phyloP scores from a whole-genome alignment of 1,140 invertebrate genomes.

The Oryzaephilus surinamensis region DNA sequence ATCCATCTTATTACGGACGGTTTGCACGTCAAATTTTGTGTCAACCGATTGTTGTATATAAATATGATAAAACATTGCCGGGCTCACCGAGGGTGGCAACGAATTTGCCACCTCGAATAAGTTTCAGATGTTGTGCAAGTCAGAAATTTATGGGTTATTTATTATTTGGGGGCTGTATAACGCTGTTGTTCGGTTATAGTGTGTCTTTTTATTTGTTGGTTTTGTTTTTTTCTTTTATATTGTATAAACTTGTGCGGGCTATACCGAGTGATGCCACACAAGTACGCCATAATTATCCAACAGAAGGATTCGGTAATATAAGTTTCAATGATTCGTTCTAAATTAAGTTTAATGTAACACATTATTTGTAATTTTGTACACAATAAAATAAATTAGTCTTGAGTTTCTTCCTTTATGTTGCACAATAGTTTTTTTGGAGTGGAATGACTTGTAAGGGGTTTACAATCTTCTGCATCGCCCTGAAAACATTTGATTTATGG shows the following conservation, averaged over 20 bases:
- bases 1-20: slow-evolving; percentile 50
- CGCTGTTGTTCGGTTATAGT: slow-evolving; percentile 21
- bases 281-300: slow-evolving; percentile 21
- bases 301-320: slow-evolving; percentile 25
- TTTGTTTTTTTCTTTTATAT: slow-evolving; percentile 18
- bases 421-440: slow-evolving; percentile 24
- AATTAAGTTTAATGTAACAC: slow-evolving; percentile 4
- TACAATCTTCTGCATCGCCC: slow-evolving; percentile 18
- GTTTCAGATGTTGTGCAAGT: slow-evolving; percentile 54
- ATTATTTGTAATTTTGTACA: too few relatives aligned
- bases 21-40: slow-evolving; percentile 52
- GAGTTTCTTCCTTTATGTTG: slow-evolving; percentile 32
- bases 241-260: slow-evolving; percentile 21
- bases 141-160: slow-evolving; percentile 45
- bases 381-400: slow-evolving; percentile 17
- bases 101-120: slow-evolving; percentile 55
- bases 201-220: slow-evolving; percentile 19
- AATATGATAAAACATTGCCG: slow-evolving; percentile 45
- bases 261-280: slow-evolving; percentile 15
- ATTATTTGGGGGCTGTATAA: slow-evolving; percentile 19
- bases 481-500: too few relatives aligned
- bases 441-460: too few relatives aligned
- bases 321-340: slow-evolving; percentile 26
- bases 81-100: slow-evolving; percentile 43
- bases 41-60: slow-evolving; percentile 48